Base-by-base conservation (phyloP, 2,113 vertebrate species). In the Trachemys scripta region DNA sequence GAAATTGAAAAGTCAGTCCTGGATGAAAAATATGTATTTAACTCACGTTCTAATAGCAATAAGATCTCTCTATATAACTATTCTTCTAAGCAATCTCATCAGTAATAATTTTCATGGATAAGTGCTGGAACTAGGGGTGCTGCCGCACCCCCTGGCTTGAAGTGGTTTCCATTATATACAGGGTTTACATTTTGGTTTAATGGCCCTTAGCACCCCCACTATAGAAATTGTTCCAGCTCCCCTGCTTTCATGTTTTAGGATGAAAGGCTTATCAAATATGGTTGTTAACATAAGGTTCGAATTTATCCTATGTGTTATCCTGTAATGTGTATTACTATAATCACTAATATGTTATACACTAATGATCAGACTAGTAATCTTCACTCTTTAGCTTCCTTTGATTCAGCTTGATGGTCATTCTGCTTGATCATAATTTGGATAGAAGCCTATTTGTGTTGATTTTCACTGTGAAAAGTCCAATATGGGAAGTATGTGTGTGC, bases 361-460 rank as follows among this genome's bases (percentile, higher is more conserved):
- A 95, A 97, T 92, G 92, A 95, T 90, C 85, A 82, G 27, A 88
- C 53, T 81, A 94, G 80, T 95, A 97, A 95, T 95, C 45, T 62
- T 96, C 95, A 96, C 95, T 91, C 82, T 97, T 88, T 95, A 95
- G 94, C 75, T 90, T 75, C 89, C 89, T 96, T 93, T 92, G 94
- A 92, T 90, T 19, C 95, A 97, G 53, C 85, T 93, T 94, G 84
- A 97, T 0, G 11, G 93, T 90, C 87, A 81, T 94, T 97, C 94
- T 95, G 75, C 42, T 95, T 88, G 92, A 96, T 96, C 81, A 88
- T 51, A 93, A 47, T 97, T 97, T 97, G 92, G 90, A 97, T 65
- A 94, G 62, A 31, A 91, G 90, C 85, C 89, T 94, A 14, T 87
- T 96, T 94, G 79, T 94, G 85, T 92, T 91, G 87, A 87, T 31